Base-by-base conservation (phyloP, 2,113 vertebrate genomes). In the Sebastes fasciatus region DNA sequence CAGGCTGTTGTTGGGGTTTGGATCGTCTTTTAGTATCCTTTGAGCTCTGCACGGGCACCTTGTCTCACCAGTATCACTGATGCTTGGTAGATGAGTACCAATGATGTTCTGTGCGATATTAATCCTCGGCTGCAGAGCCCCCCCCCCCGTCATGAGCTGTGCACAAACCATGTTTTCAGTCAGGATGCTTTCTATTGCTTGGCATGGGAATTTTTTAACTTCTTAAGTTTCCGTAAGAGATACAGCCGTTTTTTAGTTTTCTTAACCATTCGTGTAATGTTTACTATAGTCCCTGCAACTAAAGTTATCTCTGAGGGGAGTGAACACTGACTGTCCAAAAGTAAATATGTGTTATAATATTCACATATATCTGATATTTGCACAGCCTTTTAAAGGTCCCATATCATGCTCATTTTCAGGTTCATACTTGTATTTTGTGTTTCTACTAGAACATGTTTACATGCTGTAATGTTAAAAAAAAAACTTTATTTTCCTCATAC, bases 271-370 rank as follows among this genome's bases (percentile, higher is more conserved):
- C 49, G 17, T 52, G 5, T 52, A 12, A 49, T 49, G 13, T 60
- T 49, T 51, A 26, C 48, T 34, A 8, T 34, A 10, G 42, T 52
- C 48, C 48, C 42, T 46, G n/a, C 40, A 57, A 5, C 45, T 48
- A 48, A 21, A 16, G 7, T 5, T 23, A 13, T 61, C 45, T 74
- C 46, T 1, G 1, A 17, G 43, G 57, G 60, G 42, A 46, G n/a
- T 10, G n/a, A 74, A 19, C 71, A 34, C 14, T n/a, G 8, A 49
- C 16, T 51, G 13, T 40, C 51, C 5, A 4, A 19, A 52, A 11
- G 46, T 63, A 74, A 64, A 75, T 21, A 52, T 75, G 46, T 64
- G 19, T 52, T 17, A 63, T 19, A 51, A 52, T 19, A 64, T 54
- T 75, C 64, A 46, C 73, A 63, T 52, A 3, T n/a, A 17, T 16